Evolutionary conservation across 2,888 invertebrate genomes (phyloP), one percentile per base, ranked within the genome.

Genomic region (Argyresthia albistria): DNA sequence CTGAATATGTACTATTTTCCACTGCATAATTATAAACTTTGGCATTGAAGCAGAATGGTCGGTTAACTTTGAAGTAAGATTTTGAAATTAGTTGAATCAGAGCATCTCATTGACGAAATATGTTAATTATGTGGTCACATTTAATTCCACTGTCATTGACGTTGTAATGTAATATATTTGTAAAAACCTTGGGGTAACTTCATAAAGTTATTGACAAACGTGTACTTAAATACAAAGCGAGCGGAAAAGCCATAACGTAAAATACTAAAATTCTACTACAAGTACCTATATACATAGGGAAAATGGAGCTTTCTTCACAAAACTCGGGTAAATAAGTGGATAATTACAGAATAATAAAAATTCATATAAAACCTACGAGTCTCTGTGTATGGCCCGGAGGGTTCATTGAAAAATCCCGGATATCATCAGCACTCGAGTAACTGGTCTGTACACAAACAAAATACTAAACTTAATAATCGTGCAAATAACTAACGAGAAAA

Each of bases 371-470:
- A 79, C 77, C 78, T 80, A 50, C 50, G 69, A 65, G 61, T 63
- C 56, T 59, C 51, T 59, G 54, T 57, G 70, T 72, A 61, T 61
- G 68, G 64, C 67, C 80, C 77, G 67, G 70, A 63, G 64, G 67
- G 63, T 67, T 68, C 69, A 79, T 65, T 67, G 67, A 64, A 69
- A 63, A 58, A 62, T 64, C 61, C 61, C 60, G 69, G 62, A 72
- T 70, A 66, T 25, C 25, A 73, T 82, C 86, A 82, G 80, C 82
- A 76, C 73, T 80, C 76, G 70, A 70, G 75, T 70, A 82, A 73
- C 62, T 80, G 79, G 76, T 83, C 86, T 87, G 86, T 71, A 73
- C 67, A 74, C 62, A 77, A 76, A 80, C 65, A 76, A 73, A 67
- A 60, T 58, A 51, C 9, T 8, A 11, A 35, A 51, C 45, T 35